Percentiles rank a stretch among this genome's conserved stretches.
Evolutionary conservation across 2,888 invertebrate genomes (phyloP).

Genomic region (Zelleria hepariella): DNA sequence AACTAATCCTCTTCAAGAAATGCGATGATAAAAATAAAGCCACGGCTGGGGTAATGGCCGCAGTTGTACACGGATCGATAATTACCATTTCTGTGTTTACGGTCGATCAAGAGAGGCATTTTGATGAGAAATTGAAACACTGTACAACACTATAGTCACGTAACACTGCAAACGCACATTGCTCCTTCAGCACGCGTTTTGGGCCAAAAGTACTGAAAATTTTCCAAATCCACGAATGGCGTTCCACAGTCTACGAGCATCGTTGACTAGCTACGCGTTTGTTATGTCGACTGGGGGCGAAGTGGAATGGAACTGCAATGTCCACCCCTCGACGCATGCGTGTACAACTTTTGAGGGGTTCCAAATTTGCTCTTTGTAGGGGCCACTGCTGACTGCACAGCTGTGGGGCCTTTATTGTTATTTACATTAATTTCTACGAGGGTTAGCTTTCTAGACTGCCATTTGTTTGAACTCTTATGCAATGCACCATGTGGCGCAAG

Average conservation of each 20-base stretch:
- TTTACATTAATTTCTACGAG: background rate
- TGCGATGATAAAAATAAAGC: background rate
- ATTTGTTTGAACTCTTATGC: background rate
- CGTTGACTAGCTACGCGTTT: conserved; percentile 43
- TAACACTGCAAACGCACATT: conserved; percentile 47
- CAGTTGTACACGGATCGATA: conserved; percentile 49
- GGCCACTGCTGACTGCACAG: conserved; percentile 37
- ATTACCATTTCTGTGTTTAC: conserved; percentile 56
- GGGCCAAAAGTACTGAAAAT: conserved; percentile 17
- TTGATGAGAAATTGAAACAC: conserved; percentile 19
- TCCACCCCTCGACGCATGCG: conserved; percentile 62
- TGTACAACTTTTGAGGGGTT: conserved; percentile 53
- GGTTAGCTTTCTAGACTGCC: background rate
- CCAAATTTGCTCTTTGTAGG: conserved; percentile 47
- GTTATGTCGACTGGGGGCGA: conserved; percentile 39
- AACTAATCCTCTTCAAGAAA: background rate
- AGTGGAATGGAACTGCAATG: conserved; percentile 31
- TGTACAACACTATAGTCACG: conserved; percentile 25
- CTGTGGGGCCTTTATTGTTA: conserved; percentile 39
- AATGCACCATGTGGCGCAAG: background rate
- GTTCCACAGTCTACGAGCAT: conserved; percentile 31
- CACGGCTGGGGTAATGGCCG: conserved; percentile 39
- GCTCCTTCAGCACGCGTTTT: conserved; percentile 24
- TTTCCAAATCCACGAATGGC: conserved; percentile 30
- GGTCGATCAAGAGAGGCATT: conserved; percentile 58